Percentiles rank a stretch among this genome's conserved stretches.
Evolutionary conservation across 1,140 invertebrate genomes (phyloP).

Genomic region (Brachionus plicatilis): DNA sequence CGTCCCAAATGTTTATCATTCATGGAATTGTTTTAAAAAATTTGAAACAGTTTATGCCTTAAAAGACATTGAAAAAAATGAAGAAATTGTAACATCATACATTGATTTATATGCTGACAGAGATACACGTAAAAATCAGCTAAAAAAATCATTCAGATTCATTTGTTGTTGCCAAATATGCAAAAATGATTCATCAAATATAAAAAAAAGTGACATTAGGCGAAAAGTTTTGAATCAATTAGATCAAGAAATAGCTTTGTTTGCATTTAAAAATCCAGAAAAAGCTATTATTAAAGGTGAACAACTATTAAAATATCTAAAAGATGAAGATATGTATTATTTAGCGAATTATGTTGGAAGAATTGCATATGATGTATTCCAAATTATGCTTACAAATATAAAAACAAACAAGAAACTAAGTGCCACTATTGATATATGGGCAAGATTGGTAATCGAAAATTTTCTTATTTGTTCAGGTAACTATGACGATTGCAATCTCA

Average conservation of each 20-base stretch:
- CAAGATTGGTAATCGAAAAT: background rate
- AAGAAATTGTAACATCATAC: background rate
- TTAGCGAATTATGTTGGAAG: conserved; percentile 20
- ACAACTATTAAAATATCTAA: conserved; percentile 31
- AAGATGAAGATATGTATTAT: conserved; percentile 29
- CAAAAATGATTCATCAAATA: background rate
- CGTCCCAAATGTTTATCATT: conserved; percentile 1
- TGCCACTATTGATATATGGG: background rate
- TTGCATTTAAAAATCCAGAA: background rate
- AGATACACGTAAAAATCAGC: background rate
- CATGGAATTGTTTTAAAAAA: background rate
- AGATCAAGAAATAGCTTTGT: conserved; percentile 1
- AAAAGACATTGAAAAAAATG: conserved; percentile 1
- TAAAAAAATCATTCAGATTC: background rate
- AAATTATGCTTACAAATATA: background rate
- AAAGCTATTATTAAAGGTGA: conserved; percentile 4
- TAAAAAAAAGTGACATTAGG: conserved; percentile 32
- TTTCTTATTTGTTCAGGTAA: background rate
- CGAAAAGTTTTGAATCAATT: conserved; percentile 15
- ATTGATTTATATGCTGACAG: conserved; percentile 30
- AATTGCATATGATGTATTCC: conserved; percentile 4
- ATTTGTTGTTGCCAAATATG: background rate
- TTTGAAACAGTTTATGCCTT: background rate
- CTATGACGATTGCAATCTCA: background rate
- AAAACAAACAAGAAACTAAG: background rate